Base-by-base conservation (phyloP, 2,113 vertebrate species). In the Apteryx owenii region DNA sequence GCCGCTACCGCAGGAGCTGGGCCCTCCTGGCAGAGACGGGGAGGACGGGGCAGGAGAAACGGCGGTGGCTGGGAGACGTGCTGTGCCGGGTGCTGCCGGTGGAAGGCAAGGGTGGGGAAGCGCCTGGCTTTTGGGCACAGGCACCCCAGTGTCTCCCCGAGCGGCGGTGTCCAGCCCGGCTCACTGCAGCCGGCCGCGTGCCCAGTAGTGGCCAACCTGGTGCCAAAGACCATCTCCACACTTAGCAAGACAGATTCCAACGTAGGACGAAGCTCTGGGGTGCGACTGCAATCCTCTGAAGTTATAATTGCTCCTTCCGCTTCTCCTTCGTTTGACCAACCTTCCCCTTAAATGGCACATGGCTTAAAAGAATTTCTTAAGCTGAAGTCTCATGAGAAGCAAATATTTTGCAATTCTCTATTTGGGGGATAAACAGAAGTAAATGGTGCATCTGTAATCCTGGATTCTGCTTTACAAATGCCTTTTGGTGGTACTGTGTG, bases 371-470 rank as follows among this genome's bases (percentile, higher is more conserved):
- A 93, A 91, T 82, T 88, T 94, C 71, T 94, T 75, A 71, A 88
- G n/a, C 64, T 83, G 51, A 87, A 75, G 11, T n/a, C 84, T 93
- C 1, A 2, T 51, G 78, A 81, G 42, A 94, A 75, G 79, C 60
- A 94, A 95, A 91, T 61, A 91, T 95, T 97, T 96, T 86, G 51
- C 75, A 69, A 28, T 90, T 94, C 89, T 76, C 88, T 91, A 51
- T 95, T 81, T 68, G 88, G 79, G 86, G 29, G 60, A 90, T 91
- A 91, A 95, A 94, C 75, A 96, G 95, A 90, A 92, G 64, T 90
- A 96, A 95, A 89, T 71, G 92, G 91, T 95, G 95, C 87, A 89
- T 96, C 88, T 71, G 58, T 93, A 97, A 97, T 96, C 68, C 88
- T 87, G 85, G 95, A 90, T 94, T 79, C 70, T 29, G 90, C 82